These are phyloP conservation scores for Neolamprologus kungweensis DNA, from an alignment of 2,113 vertebrate species.

Conservation along the genomic window DNA sequence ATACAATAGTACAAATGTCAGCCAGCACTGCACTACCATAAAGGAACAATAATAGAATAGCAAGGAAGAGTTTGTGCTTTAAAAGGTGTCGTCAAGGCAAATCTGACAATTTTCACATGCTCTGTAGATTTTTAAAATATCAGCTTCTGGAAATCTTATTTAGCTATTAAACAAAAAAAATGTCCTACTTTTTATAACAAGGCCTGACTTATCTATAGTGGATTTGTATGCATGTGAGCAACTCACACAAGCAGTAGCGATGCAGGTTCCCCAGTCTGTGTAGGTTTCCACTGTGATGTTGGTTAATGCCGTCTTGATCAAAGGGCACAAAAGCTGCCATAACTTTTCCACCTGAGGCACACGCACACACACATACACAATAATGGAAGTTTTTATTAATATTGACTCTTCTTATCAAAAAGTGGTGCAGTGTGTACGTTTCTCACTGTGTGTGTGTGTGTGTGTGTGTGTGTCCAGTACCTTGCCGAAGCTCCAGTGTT, in stretches of 20 bases:
- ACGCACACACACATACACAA: conserved; percentile 2
- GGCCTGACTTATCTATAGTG: not conserved
- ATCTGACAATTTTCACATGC: not conserved
- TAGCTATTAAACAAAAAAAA: not conserved
- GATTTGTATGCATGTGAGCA: not conserved
- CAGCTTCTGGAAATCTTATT: not conserved
- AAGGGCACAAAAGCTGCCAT: conserved; percentile 84
- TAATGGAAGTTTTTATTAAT: conserved; percentile 53
- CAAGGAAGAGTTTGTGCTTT: not conserved
- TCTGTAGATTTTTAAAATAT: not conserved
- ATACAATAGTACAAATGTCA: not conserved
- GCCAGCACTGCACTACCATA: not conserved
- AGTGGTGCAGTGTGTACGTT: not conserved
- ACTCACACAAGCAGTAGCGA: conserved; percentile 94
- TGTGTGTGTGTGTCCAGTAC: conserved; percentile 48
- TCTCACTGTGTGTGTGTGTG: not conserved
- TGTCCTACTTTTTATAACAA: not conserved
- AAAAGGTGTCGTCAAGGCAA: not conserved
- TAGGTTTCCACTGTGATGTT: conserved; percentile 94
- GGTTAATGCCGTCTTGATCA: conserved; percentile 85
- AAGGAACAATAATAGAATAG: not conserved
- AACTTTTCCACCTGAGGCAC: conserved; percentile 81
- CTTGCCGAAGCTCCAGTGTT: conserved; percentile 95
- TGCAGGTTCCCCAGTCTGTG: conserved; percentile 93
- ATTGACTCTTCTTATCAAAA: conserved; percentile 57